These are phyloP conservation scores for Andrena bucephala DNA, from an alignment of 2,888 invertebrate genomes.

Conservation along the genomic window DNA sequence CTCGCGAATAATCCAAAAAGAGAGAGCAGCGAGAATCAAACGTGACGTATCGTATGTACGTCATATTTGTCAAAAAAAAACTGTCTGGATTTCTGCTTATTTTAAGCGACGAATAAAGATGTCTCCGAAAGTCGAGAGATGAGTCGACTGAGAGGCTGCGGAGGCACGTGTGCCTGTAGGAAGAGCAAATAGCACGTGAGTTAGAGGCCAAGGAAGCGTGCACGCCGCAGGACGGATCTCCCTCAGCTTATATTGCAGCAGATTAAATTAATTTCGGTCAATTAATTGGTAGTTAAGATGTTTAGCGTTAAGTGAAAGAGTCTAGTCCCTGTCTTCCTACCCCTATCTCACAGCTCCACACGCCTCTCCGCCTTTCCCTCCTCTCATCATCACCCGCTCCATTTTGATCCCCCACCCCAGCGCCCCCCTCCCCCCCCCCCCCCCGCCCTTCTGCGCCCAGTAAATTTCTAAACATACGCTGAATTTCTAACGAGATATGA, in stretches of 20 bases:
- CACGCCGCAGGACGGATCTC: slow-evolving; percentile 70
- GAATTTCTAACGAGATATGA: background rate
- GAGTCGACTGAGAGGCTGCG: background rate
- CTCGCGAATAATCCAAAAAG: background rate
- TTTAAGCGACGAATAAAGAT: background rate
- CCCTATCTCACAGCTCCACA: slow-evolving; percentile 34
- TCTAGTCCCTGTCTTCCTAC: slow-evolving; percentile 63
- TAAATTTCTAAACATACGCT: background rate
- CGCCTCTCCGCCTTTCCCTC: slow-evolving; percentile 24
- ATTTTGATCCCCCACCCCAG: background rate
- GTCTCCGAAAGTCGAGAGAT: background rate
- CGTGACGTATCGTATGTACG: background rate
- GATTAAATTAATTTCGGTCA: slow-evolving; percentile 82
- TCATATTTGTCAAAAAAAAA: slow-evolving; percentile 4
- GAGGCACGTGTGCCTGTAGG: background rate
- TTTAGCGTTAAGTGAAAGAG: slow-evolving; percentile 81
- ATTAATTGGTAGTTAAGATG: slow-evolving; percentile 83
- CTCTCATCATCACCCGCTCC: background rate
- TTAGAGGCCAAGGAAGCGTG: slow-evolving; percentile 22
- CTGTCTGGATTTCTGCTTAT: background rate
- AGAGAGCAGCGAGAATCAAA: background rate
- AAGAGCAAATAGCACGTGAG: background rate
- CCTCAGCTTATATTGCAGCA: slow-evolving; percentile 77
- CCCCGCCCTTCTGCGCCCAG: background rate
- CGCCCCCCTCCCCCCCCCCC: background rate